Evolutionary conservation across 1,140 invertebrate species (phyloP).

Genomic region (Lepidostoma basale): DNA sequence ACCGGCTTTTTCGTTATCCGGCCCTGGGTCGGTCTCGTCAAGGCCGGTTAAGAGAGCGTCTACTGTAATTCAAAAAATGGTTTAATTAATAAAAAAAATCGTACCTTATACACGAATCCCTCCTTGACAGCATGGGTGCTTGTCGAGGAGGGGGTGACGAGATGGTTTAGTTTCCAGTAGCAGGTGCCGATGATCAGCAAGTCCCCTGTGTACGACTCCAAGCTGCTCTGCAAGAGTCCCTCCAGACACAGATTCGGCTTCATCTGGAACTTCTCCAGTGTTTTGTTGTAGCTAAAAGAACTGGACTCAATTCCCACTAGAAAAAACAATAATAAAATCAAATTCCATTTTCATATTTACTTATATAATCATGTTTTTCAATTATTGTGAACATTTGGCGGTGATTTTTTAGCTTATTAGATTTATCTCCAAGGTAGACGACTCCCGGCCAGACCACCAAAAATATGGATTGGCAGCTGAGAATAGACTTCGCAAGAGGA

Average conservation of each 20-base stretch:
- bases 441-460: too few species aligned
- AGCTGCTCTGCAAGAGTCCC: conserved; percentile 52
- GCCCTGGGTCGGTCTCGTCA: too few species aligned
- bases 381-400: too few species aligned
- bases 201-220: conserved; percentile 50
- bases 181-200: conserved; percentile 55
- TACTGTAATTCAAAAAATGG: too few species aligned
- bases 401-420: too few species aligned
- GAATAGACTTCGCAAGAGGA: too few species aligned
- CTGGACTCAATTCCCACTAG: conserved; percentile 58
- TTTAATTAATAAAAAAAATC: conserved; percentile 8
- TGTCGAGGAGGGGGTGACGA: conserved; percentile 52
- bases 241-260: conserved; percentile 53
- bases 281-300: conserved; percentile 53
- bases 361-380: too few species aligned
- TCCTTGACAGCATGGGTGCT: conserved; percentile 53
- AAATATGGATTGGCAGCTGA: too few species aligned
- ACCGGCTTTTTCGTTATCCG: too few species aligned
- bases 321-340: conserved; percentile 39
- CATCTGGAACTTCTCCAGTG: conserved; percentile 53
- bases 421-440: too few species aligned
- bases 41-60: too few species aligned
- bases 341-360: background rate
- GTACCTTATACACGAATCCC: conserved; percentile 57
- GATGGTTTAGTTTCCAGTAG: conserved; percentile 54